A percentile compares a stretch with the other conserved stretches of the same genome.
These are phyloP conservation scores for Buathra laborator DNA, from an alignment of 2,888 invertebrate genomes.

Conservation along the genomic window DNA sequence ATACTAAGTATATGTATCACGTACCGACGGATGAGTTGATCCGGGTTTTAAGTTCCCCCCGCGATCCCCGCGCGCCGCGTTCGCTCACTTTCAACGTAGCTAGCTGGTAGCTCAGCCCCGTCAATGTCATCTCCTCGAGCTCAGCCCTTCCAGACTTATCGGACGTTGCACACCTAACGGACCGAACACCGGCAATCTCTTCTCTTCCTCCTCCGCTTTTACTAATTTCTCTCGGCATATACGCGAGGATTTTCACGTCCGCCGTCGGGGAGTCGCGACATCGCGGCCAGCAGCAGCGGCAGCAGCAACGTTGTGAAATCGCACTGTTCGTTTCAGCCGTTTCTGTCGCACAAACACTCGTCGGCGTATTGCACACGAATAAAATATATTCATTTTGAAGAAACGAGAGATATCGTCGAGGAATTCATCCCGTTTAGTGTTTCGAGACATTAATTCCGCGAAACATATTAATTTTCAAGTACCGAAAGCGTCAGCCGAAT, in stretches of 20 bases:
- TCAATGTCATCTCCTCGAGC: constrained; percentile 76
- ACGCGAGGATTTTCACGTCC: constrained; percentile 80
- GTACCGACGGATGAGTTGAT: constrained; percentile 85
- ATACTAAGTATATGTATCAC: constrained; percentile 80
- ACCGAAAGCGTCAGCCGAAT: neutral
- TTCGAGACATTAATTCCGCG: constrained; percentile 18
- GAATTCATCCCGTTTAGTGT: constrained; percentile 10
- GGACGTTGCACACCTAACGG: constrained; percentile 83
- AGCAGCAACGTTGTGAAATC: constrained; percentile 72
- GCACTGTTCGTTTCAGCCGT: constrained; percentile 32
- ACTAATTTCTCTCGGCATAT: constrained; percentile 43
- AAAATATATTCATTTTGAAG: neutral
- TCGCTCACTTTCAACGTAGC: constrained; percentile 66
- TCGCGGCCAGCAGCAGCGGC: constrained; percentile 60
- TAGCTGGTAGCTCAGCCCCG: constrained; percentile 69
- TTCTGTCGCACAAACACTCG: constrained; percentile 6
- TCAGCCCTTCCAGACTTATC: constrained; percentile 85
- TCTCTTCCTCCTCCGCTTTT: constrained; percentile 31
- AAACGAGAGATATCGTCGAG: neutral
- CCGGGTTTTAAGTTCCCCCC: constrained; percentile 82
- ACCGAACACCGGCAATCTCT: constrained; percentile 72
- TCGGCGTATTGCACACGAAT: constrained; percentile 11
- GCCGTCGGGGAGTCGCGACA: constrained; percentile 74
- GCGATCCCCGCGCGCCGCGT: constrained; percentile 78
- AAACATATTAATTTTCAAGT: constrained; percentile 13